Evolutionary conservation across 2,888 invertebrate genomes (phyloP), one percentile per base, ranked within the genome.

Genomic region (Melolontha melolontha): DNA sequence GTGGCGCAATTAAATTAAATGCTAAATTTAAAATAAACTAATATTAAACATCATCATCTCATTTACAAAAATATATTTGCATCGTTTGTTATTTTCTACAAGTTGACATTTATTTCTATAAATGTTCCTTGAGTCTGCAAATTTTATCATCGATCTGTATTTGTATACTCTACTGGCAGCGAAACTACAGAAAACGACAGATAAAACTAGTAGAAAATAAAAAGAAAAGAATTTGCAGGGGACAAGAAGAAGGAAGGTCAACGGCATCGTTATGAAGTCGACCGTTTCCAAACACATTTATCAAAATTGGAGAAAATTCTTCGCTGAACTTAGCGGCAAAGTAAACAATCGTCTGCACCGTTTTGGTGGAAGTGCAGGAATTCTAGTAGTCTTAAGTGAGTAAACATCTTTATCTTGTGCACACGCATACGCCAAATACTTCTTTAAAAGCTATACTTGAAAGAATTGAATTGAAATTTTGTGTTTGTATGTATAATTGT

Each of bases 241-340:
- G 22, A 4, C 7, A 17, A 4, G 47, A 47, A 29, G 50, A 12
- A 22, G 39, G 41, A 59, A 65, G 47, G 67, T 67, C 63, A 64
- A 67, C 41, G 50, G 55, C 67, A 67, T 44, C 44, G 67, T 67
- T 67, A 67, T 54, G 63, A 67, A 67, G 64, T 64, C 64, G 49
- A 64, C 22, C 67, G 63, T 63, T 54, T 54, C 67, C 40, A 55
- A 63, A 64, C 64, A 47, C 47, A 64, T 67, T 67, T 67, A 49
- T 67, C 67, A 63, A 67, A 67, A 67, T 63, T 52, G 14, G 64
- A 54, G 40, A 44, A 47, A 62, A 29, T 62, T 47, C 6, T 17
- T 34, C 47, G 47, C 34, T 34, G 1, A 34, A 34, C 34, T 34
- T 34, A 10, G 12, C 51, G 47, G 34, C 34, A 55, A 44, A 44